phyloP scores from a whole-genome alignment of 2,888 invertebrate species.

The Erynnis tages region DNA sequence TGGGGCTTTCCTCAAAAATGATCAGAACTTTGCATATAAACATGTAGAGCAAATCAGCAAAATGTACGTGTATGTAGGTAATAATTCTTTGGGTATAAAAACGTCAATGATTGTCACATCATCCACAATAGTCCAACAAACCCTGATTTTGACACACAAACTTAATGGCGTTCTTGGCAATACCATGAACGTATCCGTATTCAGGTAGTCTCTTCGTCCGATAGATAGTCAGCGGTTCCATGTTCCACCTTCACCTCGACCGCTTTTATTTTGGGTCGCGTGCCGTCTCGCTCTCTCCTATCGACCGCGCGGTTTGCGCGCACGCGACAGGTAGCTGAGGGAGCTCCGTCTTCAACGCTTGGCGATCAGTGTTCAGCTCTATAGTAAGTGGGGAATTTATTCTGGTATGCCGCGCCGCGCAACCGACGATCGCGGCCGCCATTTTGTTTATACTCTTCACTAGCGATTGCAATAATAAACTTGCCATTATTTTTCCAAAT shows the following conservation, averaged over 20 bases:
- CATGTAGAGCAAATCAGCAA: too few relatives aligned
- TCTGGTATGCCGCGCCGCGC: conserved; percentile 54
- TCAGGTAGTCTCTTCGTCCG: conserved; percentile 32
- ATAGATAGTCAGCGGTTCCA: conserved; percentile 53
- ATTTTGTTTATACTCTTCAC: conserved; percentile 45
- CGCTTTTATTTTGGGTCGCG: conserved; percentile 41
- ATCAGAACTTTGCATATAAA: too few relatives aligned
- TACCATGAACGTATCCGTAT: too few relatives aligned
- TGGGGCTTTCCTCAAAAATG: too few relatives aligned
- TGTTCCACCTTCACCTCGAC: conserved; percentile 64
- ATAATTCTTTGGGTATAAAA: too few relatives aligned
- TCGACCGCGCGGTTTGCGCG: conserved; percentile 18
- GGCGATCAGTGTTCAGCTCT: conserved; percentile 41
- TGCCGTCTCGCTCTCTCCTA: conserved; percentile 42
- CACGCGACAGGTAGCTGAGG: conserved; percentile 40
- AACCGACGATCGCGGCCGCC: conserved; percentile 47
- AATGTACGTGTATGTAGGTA: too few relatives aligned
- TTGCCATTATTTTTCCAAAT: background rate
- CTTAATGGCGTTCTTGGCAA: too few relatives aligned
- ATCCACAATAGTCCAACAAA: too few relatives aligned
- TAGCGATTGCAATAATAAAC: background rate
- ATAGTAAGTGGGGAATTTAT: conserved; percentile 57
- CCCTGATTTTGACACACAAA: too few relatives aligned
- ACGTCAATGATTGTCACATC: too few relatives aligned
- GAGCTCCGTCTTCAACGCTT: conserved; percentile 40